These are phyloP conservation scores for Astyanax mexicanus DNA, from an alignment of 2,797 vertebrate genomes.

Conservation along the genomic window DNA sequence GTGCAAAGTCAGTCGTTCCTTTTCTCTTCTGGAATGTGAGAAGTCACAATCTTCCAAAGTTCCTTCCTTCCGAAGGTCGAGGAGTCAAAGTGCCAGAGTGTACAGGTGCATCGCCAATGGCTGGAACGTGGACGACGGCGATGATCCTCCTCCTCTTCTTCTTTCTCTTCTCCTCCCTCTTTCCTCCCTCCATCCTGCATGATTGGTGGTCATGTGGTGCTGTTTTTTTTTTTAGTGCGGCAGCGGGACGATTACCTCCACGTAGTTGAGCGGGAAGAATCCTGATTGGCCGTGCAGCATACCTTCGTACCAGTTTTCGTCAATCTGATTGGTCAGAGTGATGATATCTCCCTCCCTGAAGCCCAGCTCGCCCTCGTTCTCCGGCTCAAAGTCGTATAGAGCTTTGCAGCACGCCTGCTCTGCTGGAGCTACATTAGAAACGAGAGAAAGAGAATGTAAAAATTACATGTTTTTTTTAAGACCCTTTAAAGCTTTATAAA, in stretches of 20 bases:
- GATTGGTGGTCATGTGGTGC: too few species aligned
- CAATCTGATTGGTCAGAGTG: slow-evolving; percentile 98
- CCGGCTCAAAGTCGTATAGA: slow-evolving; percentile 95
- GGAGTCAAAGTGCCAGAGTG: slow-evolving; percentile 70
- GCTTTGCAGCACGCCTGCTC: slow-evolving; percentile 97
- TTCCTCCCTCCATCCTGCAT: background rate
- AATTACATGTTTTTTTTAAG: background rate
- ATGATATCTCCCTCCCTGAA: slow-evolving; percentile 97
- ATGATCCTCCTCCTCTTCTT: slow-evolving; percentile 63
- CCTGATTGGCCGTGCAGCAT: slow-evolving; percentile 94
- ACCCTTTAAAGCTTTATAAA: too few species aligned
- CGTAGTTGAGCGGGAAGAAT: slow-evolving; percentile 98
- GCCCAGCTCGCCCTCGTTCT: slow-evolving; percentile 96
- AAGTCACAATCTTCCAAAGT: slow-evolving; percentile 59
- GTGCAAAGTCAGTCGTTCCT: slow-evolving; percentile 12
- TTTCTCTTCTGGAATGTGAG: slow-evolving; percentile 69
- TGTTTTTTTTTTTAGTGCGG: slow-evolving; percentile 82
- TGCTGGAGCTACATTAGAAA: slow-evolving; percentile 60
- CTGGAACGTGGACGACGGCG: slow-evolving; percentile 48
- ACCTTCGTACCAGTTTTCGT: slow-evolving; percentile 99
- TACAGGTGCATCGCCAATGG: slow-evolving; percentile 60
- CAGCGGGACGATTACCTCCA: slow-evolving; percentile 93
- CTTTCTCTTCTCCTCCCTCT: slow-evolving; percentile 51
- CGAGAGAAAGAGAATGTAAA: background rate
- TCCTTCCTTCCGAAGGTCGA: slow-evolving; percentile 56